Evolutionary conservation across 1,140 invertebrate genomes (phyloP).

Genomic region (Dolichoris vasculosae): DNA sequence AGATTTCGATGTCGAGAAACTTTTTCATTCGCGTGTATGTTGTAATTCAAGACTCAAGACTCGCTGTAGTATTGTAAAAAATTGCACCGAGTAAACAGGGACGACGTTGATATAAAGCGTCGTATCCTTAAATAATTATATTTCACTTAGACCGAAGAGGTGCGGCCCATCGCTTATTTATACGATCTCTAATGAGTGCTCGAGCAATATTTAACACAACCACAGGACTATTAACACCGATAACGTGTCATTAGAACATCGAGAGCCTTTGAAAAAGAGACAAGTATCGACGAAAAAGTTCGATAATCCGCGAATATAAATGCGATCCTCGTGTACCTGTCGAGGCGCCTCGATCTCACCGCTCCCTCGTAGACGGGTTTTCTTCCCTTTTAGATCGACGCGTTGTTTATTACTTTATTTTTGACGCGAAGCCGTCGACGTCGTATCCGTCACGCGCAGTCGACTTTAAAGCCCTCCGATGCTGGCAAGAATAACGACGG

Average conservation of each 20-base stretch:
- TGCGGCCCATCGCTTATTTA: background rate
- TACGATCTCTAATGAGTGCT: background rate
- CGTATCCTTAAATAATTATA: background rate
- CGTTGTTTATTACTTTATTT: background rate
- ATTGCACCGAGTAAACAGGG: too few species aligned
- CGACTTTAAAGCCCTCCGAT: background rate
- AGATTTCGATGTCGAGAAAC: too few species aligned
- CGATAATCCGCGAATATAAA: constrained; percentile 4
- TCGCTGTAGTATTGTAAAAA: too few species aligned
- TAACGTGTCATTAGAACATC: background rate
- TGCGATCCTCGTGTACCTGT: background rate
- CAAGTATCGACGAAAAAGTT: background rate
- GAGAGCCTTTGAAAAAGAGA: background rate
- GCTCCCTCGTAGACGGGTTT: background rate
- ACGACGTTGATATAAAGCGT: background rate
- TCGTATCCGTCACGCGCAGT: background rate
- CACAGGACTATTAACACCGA: background rate
- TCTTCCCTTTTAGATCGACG: background rate
- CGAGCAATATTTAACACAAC: background rate
- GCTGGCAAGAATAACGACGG: background rate
- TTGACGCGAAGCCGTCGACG: background rate
- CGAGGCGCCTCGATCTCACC: background rate
- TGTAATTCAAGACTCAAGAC: too few species aligned
- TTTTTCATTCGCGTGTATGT: too few species aligned
- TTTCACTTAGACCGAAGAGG: background rate